Evolutionary conservation across 2,113 vertebrate genomes (phyloP), one percentile per base, ranked within the genome.

Genomic region (Sceloporus undulatus): DNA sequence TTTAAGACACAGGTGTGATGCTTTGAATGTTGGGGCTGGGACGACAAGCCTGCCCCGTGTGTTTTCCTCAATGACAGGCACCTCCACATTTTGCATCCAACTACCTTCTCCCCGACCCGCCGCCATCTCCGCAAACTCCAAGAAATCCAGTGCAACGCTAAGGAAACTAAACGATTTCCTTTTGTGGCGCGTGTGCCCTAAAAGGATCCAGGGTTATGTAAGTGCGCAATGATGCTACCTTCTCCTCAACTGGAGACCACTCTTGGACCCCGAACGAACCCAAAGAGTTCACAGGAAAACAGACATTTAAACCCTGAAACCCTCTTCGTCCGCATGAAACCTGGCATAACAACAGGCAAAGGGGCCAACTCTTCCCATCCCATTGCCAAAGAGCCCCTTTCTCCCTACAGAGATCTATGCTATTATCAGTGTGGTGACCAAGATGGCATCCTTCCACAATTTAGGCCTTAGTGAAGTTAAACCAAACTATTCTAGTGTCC

Each of bases 1-100:
- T 48, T 82, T 82, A 86, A 86, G 88, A 90, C 88, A 83, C 79
- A 16, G 84, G 76, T 48, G 79, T 82, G 84, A 89, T 42, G 71
- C 79, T 82, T 86, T n/a, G 56, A 23, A 79, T 4, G 16, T 48
- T 25, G 82, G 68, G 25, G 52, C 18, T 52, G 21, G 29, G 71
- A 85, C 29, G 66, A 11, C 56, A 29, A 74, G 1, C 38, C 54
- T n/a, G 18, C 29, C 8, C 9, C 21, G 52, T 10, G 80, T 16
- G 9, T 52, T 65, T 85, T n/a, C 21, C 29, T 56, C 2, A 81
- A 18, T 34, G 21, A 68, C 29, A 6, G 27, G 27, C 54, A 38
- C 5, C 27, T 21, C 8, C 40, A 10, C 34, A 3, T 23, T 77
- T 77, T 21, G 7, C 73, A n/a, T 1, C 7, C 29, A 56, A 1